Evolutionary conservation across 2,113 vertebrate genomes (phyloP).

Genomic region (Tympanuchus pallidicinctus): DNA sequence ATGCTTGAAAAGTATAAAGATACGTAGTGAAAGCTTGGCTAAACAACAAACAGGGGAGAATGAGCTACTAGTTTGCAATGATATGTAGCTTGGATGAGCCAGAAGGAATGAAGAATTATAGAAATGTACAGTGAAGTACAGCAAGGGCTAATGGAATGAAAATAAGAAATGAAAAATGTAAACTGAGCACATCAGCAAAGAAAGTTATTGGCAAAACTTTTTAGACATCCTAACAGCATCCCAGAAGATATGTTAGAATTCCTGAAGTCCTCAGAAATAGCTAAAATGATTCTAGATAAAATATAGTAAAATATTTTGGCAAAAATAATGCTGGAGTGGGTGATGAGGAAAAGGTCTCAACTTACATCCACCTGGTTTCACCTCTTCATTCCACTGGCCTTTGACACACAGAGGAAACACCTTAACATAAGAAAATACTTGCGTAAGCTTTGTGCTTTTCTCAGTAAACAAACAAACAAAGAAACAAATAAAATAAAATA

Average conservation of each 20-base stretch:
- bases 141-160: conserved; percentile 10
- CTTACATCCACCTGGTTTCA: rapidly evolving
- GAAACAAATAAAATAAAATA: rapidly evolving
- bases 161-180: conserved; percentile 2
- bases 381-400: background rate
- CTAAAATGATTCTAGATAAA: background rate
- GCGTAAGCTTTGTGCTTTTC: background rate
- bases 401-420: background rate
- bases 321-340: background rate
- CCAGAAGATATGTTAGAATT: background rate
- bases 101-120: background rate
- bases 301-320: background rate
- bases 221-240: background rate
- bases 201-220: background rate
- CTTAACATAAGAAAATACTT: background rate
- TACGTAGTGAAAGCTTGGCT: background rate
- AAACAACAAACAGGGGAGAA: conserved; percentile 17
- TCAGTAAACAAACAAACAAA: background rate
- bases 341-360: background rate
- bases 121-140: background rate
- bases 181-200: background rate
- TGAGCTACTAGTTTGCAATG: conserved; percentile 6
- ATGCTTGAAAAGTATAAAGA: conserved; percentile 29
- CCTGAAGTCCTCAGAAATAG: background rate
- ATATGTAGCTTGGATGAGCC: background rate